Evolutionary conservation across 1,140 invertebrate genomes (phyloP).

Genomic region (Nephotettix cincticeps): DNA sequence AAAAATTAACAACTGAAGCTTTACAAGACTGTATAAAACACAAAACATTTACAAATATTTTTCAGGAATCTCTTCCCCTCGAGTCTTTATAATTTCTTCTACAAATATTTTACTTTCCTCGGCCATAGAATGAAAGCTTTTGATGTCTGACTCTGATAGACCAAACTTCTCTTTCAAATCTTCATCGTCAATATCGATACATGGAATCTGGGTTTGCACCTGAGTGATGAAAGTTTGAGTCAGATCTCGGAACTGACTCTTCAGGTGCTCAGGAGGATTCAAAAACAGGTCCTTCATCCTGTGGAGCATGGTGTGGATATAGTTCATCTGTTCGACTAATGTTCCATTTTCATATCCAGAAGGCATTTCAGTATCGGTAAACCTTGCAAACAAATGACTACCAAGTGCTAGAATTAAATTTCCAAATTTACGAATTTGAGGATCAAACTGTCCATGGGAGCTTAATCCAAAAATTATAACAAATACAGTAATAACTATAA

Average conservation of each 20-base stretch:
- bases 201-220: neutral
- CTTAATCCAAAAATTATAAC: neutral
- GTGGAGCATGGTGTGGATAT: neutral
- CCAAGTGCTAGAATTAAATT: neutral
- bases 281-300: neutral
- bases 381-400: neutral
- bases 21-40: too few relatives aligned
- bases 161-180: conserved; percentile 2
- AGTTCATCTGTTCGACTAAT: neutral
- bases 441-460: neutral
- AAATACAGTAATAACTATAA: neutral
- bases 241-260: neutral
- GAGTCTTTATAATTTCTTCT: neutral
- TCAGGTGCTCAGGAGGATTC: neutral
- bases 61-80: neutral
- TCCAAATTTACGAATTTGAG: neutral
- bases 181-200: neutral
- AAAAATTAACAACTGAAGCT: too few relatives aligned
- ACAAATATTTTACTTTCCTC: neutral
- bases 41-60: neutral
- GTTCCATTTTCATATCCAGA: neutral
- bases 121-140: neutral
- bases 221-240: neutral
- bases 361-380: neutral
- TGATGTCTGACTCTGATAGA: neutral